Base-by-base conservation (phyloP, 2,888 invertebrate genomes). In the Crepidodera aurea region DNA sequence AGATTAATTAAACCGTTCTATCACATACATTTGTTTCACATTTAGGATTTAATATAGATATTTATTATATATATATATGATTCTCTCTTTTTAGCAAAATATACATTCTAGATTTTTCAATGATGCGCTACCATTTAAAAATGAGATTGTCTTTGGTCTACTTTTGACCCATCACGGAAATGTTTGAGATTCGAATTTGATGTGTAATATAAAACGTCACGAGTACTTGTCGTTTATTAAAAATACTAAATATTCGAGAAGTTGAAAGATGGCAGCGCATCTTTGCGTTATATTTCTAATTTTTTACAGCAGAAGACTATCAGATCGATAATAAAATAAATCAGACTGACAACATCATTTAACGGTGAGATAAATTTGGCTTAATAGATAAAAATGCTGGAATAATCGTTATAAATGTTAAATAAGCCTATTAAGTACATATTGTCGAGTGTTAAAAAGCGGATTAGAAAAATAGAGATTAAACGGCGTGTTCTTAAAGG, bases 71-170 rank as follows among this genome's bases (percentile, higher is more conserved):
- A 25, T 42, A 51, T 54, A 61, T 55, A 53, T 25, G 10, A 44
- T 46, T 51, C 53, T 65, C 64, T 65, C 54, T 65, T 50, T n/a
- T 65, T 65, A 67, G 56, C 56, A 65, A 65, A 67, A 65, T 65
- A 67, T 65, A 65, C 58, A 54, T 40, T 51, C 25, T 50, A 55
- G 34, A 48, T 18, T 44, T 8, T 19, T 2, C 40, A 19, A 40
- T 18, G 7, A 42, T 22, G 51, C 13, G 22, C 12, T 13, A 25
- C 46, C 18, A 19, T n/a, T n/a, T n/a, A n/a, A n/a, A n/a, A n/a
- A n/a, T n/a, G n/a, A n/a, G n/a, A n/a, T n/a, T n/a, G n/a, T n/a
- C n/a, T n/a, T n/a, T n/a, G n/a, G n/a, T n/a, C n/a, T n/a, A n/a
- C n/a, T n/a, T n/a, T n/a, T n/a, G n/a, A n/a, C n/a, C n/a, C n/a